Evolutionary conservation across 2,113 vertebrate species (phyloP), one percentile per base, ranked within the genome.

Genomic region (Lipophrys pholis): DNA sequence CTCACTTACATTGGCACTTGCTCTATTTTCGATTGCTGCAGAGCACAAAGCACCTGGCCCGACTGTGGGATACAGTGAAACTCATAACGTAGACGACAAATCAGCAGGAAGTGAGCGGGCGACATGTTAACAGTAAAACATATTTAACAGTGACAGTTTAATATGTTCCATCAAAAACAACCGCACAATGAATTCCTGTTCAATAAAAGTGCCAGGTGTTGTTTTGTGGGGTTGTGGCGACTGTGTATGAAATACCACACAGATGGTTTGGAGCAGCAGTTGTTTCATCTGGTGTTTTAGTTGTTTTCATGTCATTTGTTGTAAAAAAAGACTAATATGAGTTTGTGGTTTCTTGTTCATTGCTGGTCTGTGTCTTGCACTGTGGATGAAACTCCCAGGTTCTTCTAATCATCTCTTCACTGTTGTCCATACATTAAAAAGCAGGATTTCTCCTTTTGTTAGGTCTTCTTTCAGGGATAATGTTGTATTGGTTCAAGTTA

Each of bases 201-300:
- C 54, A 55, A 43, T 64, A 64, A 60, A 75, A 55, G 36, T 72
- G 66, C 51, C 70, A 50, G 40, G 5, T 10, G 5, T n/a, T 64
- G 35, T 40, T 43, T 46, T 46, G 43, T 50, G 60, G 11, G 56
- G 41, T 39, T 38, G 67, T 53, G 21, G 21, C 43, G 67, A 53
- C 54, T 65, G 36, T 6, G 21, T 6, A 43, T n/a, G 15, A 79
- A 68, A 59, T 75, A n/a, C 51, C 51, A 11, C 21, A 30, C 21
- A 30, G 21, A 30, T 30, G 21, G 21, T 30, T 30, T 30, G 21
- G 4, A 30, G 21, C 21, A 30, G 21, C 21, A 30, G 21, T 30
- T 30, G 21, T 30, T 30, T 30, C 21, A 30, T 2, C 21, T 30
- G 21, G 2, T 30, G 21, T 2, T 30, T 30, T 30, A 30, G 4